phyloP scores from a whole-genome alignment of 2,888 invertebrate species.

The Homarus gammarus region DNA sequence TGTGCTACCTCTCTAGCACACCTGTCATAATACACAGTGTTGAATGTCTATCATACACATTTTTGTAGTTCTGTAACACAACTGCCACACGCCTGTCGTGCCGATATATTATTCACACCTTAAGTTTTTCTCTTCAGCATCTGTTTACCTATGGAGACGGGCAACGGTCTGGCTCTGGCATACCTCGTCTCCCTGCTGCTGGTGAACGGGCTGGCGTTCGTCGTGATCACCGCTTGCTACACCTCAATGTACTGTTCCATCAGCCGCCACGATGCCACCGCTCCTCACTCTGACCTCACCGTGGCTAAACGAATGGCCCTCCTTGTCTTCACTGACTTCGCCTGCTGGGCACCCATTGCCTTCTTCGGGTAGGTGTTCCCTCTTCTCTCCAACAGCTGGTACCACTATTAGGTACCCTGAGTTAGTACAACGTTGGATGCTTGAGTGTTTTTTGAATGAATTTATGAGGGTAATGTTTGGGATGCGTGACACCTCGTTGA shows the following conservation, averaged over 20 bases:
- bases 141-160: constrained; percentile 88
- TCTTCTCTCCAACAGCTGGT: no score
- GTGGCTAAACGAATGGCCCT: constrained; percentile 94
- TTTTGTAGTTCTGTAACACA: no score
- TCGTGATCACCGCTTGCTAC: constrained; percentile 91
- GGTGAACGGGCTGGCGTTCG: constrained; percentile 89
- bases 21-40: no score
- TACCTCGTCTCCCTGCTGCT: constrained; percentile 88
- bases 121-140: constrained; percentile 84
- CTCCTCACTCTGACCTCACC: constrained; percentile 84
- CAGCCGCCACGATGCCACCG: constrained; percentile 77
- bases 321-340: constrained; percentile 90
- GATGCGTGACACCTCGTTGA: no score
- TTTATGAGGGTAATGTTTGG: no score
- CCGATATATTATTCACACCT: no score
- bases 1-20: no score
- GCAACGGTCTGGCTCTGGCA: constrained; percentile 84
- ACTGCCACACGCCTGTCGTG: no score
- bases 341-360: constrained; percentile 92
- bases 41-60: no score
- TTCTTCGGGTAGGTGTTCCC: constrained; percentile 85
- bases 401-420: no score
- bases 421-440: no score
- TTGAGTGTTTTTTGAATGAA: no score
- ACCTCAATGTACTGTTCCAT: constrained; percentile 91